Evolutionary conservation across 2,113 vertebrate genomes (phyloP), one percentile per base, ranked within the genome.

Genomic region (Gasterosteus nipponicus): DNA sequence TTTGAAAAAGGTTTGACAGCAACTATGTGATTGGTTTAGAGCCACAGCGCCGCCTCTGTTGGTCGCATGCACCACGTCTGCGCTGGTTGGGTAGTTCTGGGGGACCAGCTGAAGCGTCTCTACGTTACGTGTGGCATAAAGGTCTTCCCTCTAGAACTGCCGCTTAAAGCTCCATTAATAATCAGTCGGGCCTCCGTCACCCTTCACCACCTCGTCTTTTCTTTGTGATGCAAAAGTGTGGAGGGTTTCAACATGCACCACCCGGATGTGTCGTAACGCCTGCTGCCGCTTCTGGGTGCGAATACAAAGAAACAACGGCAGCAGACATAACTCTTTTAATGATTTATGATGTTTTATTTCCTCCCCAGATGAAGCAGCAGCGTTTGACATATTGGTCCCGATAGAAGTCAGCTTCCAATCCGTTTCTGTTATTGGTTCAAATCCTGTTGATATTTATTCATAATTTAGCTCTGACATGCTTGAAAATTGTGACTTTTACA

Each of bases 111-210:
- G 22, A 26, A 26, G 22, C 22, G 22, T 26, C 22, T 26, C 22
- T 26, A 26, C 22, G 22, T 26, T 26, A 26, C 22, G 22, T 26
- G 22, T 26, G 22, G 22, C 22, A 26, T 26, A 26, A 26, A 26
- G 22, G 22, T 26, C 22, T 26, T 26, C 22, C 22, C 1, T 26
- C 22, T 26, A 26, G 22, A 26, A 26, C 22, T 26, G 22, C 22
- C 22, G 22, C 22, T 26, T 26, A 26, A 26, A 26, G 22, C 22
- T 26, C 22, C 22, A 26, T 26, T 78, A 74, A 86, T 78, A 79
- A 81, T 82, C 81, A 29, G 63, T 81, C 77, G 75, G 80, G 86
- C 69, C 67, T 61, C 19, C 10, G 2, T 76, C 73, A 54, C 44
- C 60, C 61, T 61, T 19, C 74, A 54, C 22, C 81, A n/a, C 12